Evolutionary conservation across 2,113 vertebrate genomes (phyloP).

Genomic region (Cyprinodon variegatus): DNA sequence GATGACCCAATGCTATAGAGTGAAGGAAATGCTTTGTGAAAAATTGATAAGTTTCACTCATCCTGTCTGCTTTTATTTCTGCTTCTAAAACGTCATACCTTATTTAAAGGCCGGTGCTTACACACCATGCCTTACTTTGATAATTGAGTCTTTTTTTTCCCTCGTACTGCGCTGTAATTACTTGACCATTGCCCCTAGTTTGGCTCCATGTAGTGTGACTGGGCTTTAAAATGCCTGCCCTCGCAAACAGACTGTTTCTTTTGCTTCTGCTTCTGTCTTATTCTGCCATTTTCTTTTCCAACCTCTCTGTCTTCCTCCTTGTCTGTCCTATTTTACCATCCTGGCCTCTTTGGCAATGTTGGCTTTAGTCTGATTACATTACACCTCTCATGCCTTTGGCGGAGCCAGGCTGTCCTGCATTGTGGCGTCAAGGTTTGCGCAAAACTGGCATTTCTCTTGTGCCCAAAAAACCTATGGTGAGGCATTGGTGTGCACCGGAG

Average conservation of each 20-base stretch:
- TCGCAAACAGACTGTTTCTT: slow-evolving; percentile 65
- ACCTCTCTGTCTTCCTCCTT: slow-evolving; percentile 33
- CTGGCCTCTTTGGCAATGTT: slow-evolving; percentile 86
- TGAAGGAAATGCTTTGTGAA: background rate
- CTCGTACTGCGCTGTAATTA: slow-evolving; percentile 9
- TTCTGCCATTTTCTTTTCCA: slow-evolving; percentile 59
- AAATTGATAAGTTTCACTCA: background rate
- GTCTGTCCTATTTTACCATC: slow-evolving; percentile 72
- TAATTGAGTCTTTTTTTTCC: slow-evolving; percentile 33
- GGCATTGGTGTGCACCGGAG: slow-evolving; percentile 83
- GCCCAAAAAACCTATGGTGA: slow-evolving; percentile 97
- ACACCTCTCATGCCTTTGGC: slow-evolving; percentile 88
- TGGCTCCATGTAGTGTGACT: slow-evolving; percentile 58
- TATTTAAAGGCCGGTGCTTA: slow-evolving; percentile 46
- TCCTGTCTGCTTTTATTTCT: background rate
- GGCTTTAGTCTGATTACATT: slow-evolving; percentile 97
- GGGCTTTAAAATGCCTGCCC: slow-evolving; percentile 46
- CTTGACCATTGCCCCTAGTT: slow-evolving; percentile 19
- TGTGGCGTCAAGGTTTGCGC: slow-evolving; percentile 99
- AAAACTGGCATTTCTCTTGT: slow-evolving; percentile 99
- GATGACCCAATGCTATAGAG: background rate
- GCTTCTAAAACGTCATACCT: slow-evolving; percentile 17
- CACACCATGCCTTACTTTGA: slow-evolving; percentile 54
- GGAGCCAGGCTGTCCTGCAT: slow-evolving; percentile 94
- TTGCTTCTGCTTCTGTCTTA: slow-evolving; percentile 73